These are phyloP conservation scores for Emys orbicularis DNA, from an alignment of 2,797 vertebrate genomes.

Conservation along the genomic window DNA sequence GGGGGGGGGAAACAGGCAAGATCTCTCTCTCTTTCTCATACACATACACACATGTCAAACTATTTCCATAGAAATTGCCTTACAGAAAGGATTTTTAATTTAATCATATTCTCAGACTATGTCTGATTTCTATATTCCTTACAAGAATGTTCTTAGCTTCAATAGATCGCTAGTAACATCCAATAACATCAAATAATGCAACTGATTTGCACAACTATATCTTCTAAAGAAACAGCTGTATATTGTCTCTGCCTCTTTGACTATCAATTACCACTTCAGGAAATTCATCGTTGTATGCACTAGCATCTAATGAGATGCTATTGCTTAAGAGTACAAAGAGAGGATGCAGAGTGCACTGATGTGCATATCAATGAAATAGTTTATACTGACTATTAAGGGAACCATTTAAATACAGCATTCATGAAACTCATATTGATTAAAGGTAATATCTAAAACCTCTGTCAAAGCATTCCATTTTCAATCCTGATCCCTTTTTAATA, in stretches of 20 bases:
- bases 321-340: neutral
- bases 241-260: neutral
- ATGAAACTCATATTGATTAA: neutral
- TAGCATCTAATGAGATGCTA: conserved; percentile 14
- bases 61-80: neutral
- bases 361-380: neutral
- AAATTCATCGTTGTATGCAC: conserved; percentile 4
- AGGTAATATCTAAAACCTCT: neutral
- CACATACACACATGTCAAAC: neutral
- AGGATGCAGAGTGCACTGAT: neutral
- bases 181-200: neutral
- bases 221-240: neutral
- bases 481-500: neutral
- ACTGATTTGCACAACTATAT: neutral
- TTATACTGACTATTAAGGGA: neutral
- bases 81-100: neutral
- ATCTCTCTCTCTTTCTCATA: neutral
- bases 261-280: neutral
- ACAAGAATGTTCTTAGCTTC: neutral
- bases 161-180: neutral
- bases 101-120: neutral
- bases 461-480: neutral
- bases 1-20: neutral
- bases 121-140: neutral
- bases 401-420: neutral